A percentile compares a stretch with the other conserved stretches of the same genome.
Conservation (phyloP, 2,888 invertebrate species). For the Spicauda simplicius region DNA sequence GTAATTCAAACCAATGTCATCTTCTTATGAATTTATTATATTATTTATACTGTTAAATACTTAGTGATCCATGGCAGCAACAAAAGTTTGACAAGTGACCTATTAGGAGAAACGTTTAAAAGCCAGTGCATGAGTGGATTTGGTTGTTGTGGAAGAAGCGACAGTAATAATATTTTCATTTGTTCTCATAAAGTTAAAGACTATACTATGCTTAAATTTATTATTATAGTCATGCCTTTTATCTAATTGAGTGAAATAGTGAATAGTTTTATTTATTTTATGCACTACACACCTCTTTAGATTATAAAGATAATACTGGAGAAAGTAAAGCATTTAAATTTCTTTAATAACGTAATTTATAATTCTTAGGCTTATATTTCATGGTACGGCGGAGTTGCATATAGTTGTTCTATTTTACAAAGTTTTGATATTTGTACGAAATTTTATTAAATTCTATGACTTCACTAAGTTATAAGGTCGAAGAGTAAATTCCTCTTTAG, state of each 20-base stretch:
- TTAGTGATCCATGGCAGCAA: too few relatives aligned
- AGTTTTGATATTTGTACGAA: too few relatives aligned
- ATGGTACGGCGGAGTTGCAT: neutral
- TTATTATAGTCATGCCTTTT: neutral
- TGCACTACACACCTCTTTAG: neutral
- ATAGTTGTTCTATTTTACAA: neutral
- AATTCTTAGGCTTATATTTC: neutral
- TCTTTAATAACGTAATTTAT: neutral
- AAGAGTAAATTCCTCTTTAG: neutral
- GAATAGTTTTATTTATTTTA: neutral
- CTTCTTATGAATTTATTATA: too few relatives aligned
- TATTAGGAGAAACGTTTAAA: too few relatives aligned
- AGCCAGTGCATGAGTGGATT: too few relatives aligned
- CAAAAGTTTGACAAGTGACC: too few relatives aligned
- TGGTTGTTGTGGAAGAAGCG: too few relatives aligned
- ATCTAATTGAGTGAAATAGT: neutral
- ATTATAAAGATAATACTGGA: neutral
- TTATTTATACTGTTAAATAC: too few relatives aligned
- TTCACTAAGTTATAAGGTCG: neutral
- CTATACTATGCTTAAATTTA: neutral
- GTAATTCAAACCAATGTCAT: too few relatives aligned
- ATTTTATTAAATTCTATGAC: neutral
- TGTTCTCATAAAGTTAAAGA: neutral
- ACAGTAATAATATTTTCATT: too few relatives aligned
- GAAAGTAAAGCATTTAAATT: conserved; percentile 1